Conservation (phyloP, 2,888 invertebrate genomes). For the Meloe dianella region DNA sequence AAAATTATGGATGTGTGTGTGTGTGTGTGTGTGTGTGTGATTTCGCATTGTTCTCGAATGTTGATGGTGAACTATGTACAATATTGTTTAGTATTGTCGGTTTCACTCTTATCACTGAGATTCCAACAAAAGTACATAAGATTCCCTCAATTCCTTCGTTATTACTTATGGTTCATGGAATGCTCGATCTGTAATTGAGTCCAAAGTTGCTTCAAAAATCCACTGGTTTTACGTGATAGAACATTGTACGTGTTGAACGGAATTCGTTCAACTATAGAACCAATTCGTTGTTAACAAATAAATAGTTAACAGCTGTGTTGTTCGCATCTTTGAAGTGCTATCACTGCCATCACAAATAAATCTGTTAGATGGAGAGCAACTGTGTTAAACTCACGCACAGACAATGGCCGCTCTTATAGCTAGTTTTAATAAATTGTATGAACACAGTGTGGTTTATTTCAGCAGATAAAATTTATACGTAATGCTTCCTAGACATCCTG, state of each 20-base stretch:
- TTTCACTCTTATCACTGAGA: too few species aligned
- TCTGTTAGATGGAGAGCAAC: neutral
- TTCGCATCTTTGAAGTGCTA: neutral
- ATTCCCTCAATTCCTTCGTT: too few species aligned
- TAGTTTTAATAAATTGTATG: neutral
- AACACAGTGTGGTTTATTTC: constrained; percentile 12
- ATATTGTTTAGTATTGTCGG: too few species aligned
- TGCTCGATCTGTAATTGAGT: too few species aligned
- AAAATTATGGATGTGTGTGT: constrained; percentile 43
- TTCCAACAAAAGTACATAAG: too few species aligned
- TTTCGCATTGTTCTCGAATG: neutral
- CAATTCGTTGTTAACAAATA: too few species aligned
- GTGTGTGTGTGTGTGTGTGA: constrained; percentile 32
- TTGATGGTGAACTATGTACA: neutral
- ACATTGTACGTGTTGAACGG: too few species aligned
- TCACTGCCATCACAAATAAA: neutral
- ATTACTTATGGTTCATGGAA: too few species aligned
- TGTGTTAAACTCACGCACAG: neutral
- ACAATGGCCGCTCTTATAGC: neutral
- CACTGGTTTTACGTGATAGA: too few species aligned
- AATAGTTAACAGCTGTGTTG: too few species aligned
- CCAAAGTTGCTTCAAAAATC: too few species aligned
- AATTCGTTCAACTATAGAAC: too few species aligned
- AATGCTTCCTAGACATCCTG: neutral
- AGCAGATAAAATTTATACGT: constrained; percentile 2